A percentile compares a stretch with the other conserved stretches of the same genome.
Conservation (phyloP, 2,113 vertebrate species). For the Proteles cristata region DNA sequence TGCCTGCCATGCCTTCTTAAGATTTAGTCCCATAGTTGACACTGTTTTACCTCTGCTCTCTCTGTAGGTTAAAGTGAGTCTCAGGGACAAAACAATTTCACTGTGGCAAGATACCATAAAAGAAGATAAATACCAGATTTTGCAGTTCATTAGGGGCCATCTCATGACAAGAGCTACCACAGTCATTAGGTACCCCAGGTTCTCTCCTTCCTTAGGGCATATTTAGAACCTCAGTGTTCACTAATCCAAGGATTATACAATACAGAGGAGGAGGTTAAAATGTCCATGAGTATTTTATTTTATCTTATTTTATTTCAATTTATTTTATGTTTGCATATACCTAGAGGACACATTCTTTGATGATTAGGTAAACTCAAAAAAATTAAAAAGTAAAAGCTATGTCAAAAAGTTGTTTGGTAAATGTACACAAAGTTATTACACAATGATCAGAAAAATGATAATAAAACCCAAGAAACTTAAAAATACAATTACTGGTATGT, state of each 20-base stretch:
- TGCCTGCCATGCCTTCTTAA: background rate
- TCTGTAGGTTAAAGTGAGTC: background rate
- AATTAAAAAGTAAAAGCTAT: background rate
- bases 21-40: background rate
- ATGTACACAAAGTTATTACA: background rate
- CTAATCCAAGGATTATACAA: background rate
- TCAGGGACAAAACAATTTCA: background rate
- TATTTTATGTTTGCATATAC: background rate
- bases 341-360: background rate
- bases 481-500: background rate
- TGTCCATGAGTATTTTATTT: background rate
- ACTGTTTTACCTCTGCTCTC: background rate
- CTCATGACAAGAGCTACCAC: background rate
- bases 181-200: background rate
- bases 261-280: background rate
- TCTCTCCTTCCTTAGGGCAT: background rate
- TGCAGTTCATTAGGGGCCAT: background rate
- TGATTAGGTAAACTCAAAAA: background rate
- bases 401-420: background rate
- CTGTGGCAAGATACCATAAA: background rate
- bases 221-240: background rate
- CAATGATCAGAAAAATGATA: background rate
- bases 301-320: background rate
- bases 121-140: fast-evolving
- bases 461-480: background rate